phyloP scores from a whole-genome alignment of 2,888 invertebrate species.

The Carpatolechia fugitivella region DNA sequence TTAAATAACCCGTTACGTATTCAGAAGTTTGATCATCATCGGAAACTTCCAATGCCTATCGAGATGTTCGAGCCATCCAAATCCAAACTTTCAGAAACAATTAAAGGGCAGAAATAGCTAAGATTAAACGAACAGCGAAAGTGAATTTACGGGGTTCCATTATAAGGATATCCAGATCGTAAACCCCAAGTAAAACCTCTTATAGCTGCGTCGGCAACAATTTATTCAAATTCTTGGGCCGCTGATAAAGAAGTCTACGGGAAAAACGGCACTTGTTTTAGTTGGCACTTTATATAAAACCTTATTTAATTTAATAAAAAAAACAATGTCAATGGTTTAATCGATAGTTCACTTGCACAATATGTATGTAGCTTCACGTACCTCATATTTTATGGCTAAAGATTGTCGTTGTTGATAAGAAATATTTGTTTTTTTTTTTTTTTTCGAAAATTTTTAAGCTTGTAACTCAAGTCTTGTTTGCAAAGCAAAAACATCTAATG shows the following conservation, averaged over 20 bases:
- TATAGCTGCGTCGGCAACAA: constrained; percentile 54
- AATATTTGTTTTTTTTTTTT: too few species aligned
- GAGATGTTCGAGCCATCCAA: background rate
- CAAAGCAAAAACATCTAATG: too few species aligned
- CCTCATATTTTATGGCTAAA: too few species aligned
- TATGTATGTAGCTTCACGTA: too few species aligned
- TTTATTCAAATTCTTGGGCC: constrained; percentile 50
- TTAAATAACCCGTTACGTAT: too few species aligned
- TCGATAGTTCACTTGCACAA: too few species aligned
- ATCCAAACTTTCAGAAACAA: constrained; percentile 33
- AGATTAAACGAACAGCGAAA: constrained; percentile 50
- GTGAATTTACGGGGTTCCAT: constrained; percentile 53
- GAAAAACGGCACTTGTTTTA: constrained; percentile 44
- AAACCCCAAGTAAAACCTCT: constrained; percentile 53
- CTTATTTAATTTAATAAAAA: too few species aligned
- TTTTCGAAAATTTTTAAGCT: too few species aligned
- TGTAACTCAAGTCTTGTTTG: too few species aligned
- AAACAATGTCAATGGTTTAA: too few species aligned
- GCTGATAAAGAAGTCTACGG: constrained; percentile 35
- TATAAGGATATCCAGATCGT: constrained; percentile 55
- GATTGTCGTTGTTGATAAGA: too few species aligned
- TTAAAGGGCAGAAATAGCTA: constrained; percentile 37
- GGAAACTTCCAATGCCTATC: background rate
- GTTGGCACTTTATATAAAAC: constrained; percentile 33
- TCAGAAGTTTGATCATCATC: too few species aligned